These are phyloP conservation scores for Eira barbara DNA, from an alignment of 2,113 vertebrate species.

Conservation along the genomic window DNA sequence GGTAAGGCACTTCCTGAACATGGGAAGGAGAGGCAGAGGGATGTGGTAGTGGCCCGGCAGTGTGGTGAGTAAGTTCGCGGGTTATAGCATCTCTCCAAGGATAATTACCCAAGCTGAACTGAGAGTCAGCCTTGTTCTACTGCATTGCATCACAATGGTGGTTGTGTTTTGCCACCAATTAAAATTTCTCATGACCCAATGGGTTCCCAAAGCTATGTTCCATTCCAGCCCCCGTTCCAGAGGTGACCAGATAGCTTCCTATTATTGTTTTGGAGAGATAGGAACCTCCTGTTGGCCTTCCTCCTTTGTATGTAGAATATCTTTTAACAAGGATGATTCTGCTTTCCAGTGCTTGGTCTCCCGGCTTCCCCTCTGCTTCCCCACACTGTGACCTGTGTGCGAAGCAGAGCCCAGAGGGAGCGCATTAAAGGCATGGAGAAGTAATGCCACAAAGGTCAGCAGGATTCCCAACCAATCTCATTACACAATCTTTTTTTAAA, in stretches of 20 bases:
- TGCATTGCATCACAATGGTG: background rate
- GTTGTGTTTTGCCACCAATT: background rate
- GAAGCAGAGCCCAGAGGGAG: conserved; percentile 10
- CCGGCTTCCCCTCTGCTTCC: background rate
- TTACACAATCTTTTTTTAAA: background rate
- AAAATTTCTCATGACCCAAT: background rate
- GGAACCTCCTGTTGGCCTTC: background rate
- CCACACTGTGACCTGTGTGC: background rate
- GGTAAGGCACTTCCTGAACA: background rate
- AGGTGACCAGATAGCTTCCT: background rate
- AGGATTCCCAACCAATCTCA: background rate
- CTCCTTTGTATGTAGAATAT: background rate
- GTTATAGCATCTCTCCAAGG: background rate
- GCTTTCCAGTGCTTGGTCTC: background rate
- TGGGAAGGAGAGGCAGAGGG: background rate
- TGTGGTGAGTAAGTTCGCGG: background rate
- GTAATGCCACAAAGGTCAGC: background rate
- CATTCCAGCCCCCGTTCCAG: background rate
- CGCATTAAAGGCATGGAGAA: background rate
- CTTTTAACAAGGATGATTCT: conserved; percentile 9
- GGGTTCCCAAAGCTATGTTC: background rate
- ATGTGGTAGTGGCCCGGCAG: background rate
- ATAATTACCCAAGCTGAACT: background rate
- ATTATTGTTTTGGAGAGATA: background rate
- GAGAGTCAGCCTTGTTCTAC: background rate